Conservation (phyloP, 2,888 invertebrate species). For the Athalia circularis region DNA sequence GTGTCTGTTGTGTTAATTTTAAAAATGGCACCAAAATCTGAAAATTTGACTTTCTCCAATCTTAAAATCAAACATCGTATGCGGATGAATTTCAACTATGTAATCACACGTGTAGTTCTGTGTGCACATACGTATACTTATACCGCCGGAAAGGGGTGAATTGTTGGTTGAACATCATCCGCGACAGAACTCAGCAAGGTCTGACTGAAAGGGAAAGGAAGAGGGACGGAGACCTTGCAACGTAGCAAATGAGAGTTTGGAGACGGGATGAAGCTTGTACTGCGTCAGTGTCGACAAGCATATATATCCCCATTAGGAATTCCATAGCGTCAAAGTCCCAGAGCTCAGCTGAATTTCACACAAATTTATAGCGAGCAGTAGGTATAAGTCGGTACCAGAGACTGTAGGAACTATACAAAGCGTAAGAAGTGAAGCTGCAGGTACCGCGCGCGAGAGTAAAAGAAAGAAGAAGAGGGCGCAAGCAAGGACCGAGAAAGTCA, state of each 20-base stretch:
- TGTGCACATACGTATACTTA: neutral
- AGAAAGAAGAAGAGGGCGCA: conserved; percentile 6
- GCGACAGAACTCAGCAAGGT: neutral
- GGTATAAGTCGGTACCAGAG: neutral
- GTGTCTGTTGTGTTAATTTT: too few relatives aligned
- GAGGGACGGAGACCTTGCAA: neutral
- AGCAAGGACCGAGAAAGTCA: conserved; percentile 21
- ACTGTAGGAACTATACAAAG: conserved; percentile 9
- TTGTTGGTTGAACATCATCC: conserved; percentile 10
- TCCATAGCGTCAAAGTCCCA: conserved; percentile 37
- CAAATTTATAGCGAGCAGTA: neutral
- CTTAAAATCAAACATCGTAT: too few relatives aligned
- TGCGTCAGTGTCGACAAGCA: conserved; percentile 20
- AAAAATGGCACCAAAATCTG: too few relatives aligned
- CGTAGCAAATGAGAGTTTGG: conserved; percentile 9
- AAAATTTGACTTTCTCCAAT: too few relatives aligned
- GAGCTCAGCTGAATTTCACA: neutral
- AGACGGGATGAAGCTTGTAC: conserved; percentile 15
- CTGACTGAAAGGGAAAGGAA: too few relatives aligned
- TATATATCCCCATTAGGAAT: conserved; percentile 29
- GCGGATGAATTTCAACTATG: too few relatives aligned
- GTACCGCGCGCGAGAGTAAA: conserved; percentile 10
- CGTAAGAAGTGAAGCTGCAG: neutral
- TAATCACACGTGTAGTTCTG: too few relatives aligned
- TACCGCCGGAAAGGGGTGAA: neutral